Evolutionary conservation across 2,888 invertebrate genomes (phyloP), one percentile per base, ranked within the genome.

Genomic region (Drosophila demipolita): DNA sequence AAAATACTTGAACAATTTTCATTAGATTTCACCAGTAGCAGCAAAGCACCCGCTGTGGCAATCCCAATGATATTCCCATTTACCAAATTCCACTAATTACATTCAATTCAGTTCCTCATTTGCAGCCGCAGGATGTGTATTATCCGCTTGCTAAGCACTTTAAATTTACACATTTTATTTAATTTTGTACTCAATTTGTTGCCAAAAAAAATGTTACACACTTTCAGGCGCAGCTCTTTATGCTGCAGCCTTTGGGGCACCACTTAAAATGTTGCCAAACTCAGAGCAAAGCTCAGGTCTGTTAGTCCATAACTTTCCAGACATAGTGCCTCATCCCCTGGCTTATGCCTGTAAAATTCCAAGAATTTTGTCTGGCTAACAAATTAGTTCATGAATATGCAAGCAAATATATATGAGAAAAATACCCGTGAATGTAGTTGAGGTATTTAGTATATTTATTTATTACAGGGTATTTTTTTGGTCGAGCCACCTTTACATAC

Each of bases 11-110:
- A 49, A 66, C 29, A 61, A 70, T 69, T 75, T 75, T 61, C 72
- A 58, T 82, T 70, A 49, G 85, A 85, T 85, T 85, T 85, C 90
- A 84, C 89, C 85, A 65, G 63, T 8, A n/a, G 26, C 38, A 55
- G 11, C 52, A 49, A 53, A 45, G 49, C 57, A 55, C 55, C 42
- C 55, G 42, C 32, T 55, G 52, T 11, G 57, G 50, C 48, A 48
- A 60, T 45, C 15, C 45, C 23, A 32, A 58, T 23, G 23, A 15
- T 23, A 45, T 62, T 67, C 40, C 20, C 64, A 66, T 48, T 72
- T 52, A 48, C 62, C 68, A 26, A 59, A 60, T 59, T 53, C 36
- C 64, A 32, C 59, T 66, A 66, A 86, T 80, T 80, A 73, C 55
- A 55, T 55, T 52, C 32, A 11, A 55, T 64, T 40, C 59, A 60